Percentiles rank a stretch among this genome's conserved stretches.
phyloP scores from a whole-genome alignment of 2,797 vertebrate genomes.

The Macropus fuliginosus region DNA sequence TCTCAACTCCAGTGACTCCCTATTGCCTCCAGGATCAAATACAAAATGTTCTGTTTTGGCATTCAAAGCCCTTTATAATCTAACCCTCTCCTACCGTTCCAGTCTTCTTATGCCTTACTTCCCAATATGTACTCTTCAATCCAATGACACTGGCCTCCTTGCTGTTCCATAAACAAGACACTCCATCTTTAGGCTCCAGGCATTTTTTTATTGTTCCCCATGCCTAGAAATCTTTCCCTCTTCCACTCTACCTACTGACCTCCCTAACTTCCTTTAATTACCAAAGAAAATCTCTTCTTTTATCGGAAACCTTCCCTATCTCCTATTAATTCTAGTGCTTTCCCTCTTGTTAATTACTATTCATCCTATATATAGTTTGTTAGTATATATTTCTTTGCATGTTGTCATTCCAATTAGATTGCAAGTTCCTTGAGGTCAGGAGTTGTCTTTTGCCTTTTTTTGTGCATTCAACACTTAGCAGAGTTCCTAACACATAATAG shows the following conservation, averaged over 20 bases:
- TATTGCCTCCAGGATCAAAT: background rate
- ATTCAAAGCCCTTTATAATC: background rate
- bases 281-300: background rate
- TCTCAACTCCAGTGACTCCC: background rate
- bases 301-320: background rate
- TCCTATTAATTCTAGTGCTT: background rate
- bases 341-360: background rate
- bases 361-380: background rate
- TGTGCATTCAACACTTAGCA: background rate
- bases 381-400: background rate
- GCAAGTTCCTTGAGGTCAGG: background rate
- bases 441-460: background rate
- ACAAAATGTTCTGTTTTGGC: background rate
- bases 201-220: background rate
- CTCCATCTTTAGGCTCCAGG: background rate
- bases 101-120: background rate
- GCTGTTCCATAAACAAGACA: background rate
- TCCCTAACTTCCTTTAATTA: background rate
- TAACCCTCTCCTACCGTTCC: background rate
- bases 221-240: background rate
- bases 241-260: background rate
- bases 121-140: background rate
- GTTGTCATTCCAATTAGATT: background rate
- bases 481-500: background rate
- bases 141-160: background rate